A percentile compares a stretch with the other conserved stretches of the same genome.
Evolutionary conservation across 2,888 invertebrate genomes (phyloP).

Genomic region (Nemotelus pantherinus): DNA sequence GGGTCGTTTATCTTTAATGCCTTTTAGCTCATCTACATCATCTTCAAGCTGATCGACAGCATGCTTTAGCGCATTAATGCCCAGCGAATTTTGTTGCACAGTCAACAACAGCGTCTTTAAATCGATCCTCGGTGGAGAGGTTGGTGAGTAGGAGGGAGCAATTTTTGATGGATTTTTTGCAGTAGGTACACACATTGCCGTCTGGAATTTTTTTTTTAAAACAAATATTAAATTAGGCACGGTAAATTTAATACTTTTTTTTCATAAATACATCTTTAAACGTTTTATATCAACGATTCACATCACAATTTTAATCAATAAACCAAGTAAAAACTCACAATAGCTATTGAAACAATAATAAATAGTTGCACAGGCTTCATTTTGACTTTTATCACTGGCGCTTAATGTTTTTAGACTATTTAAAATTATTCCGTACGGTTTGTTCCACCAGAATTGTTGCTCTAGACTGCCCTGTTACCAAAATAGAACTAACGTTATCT

Average conservation of each 20-base stretch:
- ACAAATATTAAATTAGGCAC: no score
- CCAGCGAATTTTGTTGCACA: neutral
- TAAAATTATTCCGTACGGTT: no score
- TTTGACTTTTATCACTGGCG: neutral
- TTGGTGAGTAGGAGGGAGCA: neutral
- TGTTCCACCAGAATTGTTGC: neutral
- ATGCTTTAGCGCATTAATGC: neutral
- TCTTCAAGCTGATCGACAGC: neutral
- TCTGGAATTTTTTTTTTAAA: no score
- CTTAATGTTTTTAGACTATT: neutral
- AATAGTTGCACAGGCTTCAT: neutral
- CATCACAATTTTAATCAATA: neutral
- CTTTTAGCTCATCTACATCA: neutral
- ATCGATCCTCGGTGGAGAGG: neutral
- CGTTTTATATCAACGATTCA: neutral
- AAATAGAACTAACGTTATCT: neutral
- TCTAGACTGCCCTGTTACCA: neutral
- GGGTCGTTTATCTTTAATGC: neutral
- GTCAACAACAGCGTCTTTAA: neutral
- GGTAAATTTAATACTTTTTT: no score
- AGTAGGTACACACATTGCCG: no score
- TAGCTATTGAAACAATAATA: neutral
- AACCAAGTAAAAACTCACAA: neutral
- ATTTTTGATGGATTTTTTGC: no score
- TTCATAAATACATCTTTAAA: neutral